Base-by-base conservation (phyloP, 2,113 vertebrate species). In the Poeciliopsis occidentalis region DNA sequence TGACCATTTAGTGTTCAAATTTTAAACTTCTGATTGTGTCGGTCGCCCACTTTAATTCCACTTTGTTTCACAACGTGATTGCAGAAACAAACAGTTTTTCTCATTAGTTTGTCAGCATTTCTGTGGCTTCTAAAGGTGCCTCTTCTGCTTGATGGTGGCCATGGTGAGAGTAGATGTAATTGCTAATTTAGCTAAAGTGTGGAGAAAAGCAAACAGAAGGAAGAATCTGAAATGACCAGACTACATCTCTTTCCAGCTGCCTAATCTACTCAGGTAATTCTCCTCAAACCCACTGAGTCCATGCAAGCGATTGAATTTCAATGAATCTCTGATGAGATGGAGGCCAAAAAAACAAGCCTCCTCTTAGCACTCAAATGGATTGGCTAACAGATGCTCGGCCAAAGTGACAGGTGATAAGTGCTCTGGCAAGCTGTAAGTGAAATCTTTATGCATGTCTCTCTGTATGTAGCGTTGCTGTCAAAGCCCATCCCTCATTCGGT, bases 111-210 rank as follows among this genome's bases (percentile, higher is more conserved):
- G 70, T 88, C 62, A 65, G 54, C 89, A 84, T 95, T 90, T 91
- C 87, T 76, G 82, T 74, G 26, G 65, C 87, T 87, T 75, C 75
- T 87, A 90, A 86, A 95, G 90, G 93, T 94, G 92, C 87, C 86
- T 81, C 80, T 89, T 61, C 82, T 67, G 79, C 85, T 90, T 93
- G 64, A 77, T 37, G 71, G 86, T 83, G 78, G 79, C 84, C 87
- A 71, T 60, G 76, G 88, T 77, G 90, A 94, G 90, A 93, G 92
- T 93, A 92, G 88, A 85, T 92, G 86, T 93, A 93, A 94, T 94
- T 92, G 91, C 92, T 94, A 91, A 94, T 94, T 94, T 94, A 93
- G 88, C 85, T 85, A 89, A 93, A 93, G 91, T 92, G 92, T 67
- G 47, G 87, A 57, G 60, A 79, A 88, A 94, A 94, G 93, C 92